A percentile compares a stretch with the other conserved stretches of the same genome.
Evolutionary conservation across 2,113 vertebrate species (phyloP).

Genomic region (Prinia subflava): DNA sequence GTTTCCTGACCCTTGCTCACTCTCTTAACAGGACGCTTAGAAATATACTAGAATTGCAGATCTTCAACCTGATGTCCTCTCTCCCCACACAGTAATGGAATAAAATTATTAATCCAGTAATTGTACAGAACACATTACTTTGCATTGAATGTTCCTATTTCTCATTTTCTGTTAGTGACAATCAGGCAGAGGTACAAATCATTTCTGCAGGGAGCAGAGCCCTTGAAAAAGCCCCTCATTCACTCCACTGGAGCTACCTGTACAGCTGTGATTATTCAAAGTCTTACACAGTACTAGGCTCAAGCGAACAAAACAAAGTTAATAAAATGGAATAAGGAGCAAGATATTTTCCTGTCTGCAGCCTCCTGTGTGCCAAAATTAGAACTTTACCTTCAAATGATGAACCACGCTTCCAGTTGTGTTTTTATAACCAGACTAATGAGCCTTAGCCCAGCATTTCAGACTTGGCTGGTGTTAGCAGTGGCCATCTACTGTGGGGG

Average conservation of each 20-base stretch:
- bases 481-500: not conserved
- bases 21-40: conserved; percentile 96
- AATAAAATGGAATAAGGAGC: conserved; percentile 74
- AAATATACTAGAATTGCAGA: conserved; percentile 94
- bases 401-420: not conserved
- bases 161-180: conserved; percentile 90
- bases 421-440: not conserved
- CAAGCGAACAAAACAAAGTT: conserved; percentile 75
- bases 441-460: not conserved
- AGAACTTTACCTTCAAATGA: conserved; percentile 38
- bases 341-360: conserved; percentile 68
- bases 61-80: conserved; percentile 89
- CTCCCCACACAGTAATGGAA: conserved; percentile 87
- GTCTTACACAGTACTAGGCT: conserved; percentile 66
- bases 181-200: conserved; percentile 85
- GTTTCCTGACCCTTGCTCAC: conserved; percentile 97
- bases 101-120: conserved; percentile 99
- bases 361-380: conserved; percentile 54
- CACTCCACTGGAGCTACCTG: conserved; percentile 74
- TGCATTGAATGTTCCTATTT: conserved; percentile 87
- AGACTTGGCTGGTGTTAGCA: not conserved
- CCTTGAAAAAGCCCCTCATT: conserved; percentile 74
- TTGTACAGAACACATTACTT: conserved; percentile 93
- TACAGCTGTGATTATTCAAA: conserved; percentile 73
- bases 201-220: conserved; percentile 81